Percentiles rank a stretch among this genome's conserved stretches.
Evolutionary conservation across 2,797 vertebrate genomes (phyloP).

Genomic region (Esox lucius): DNA sequence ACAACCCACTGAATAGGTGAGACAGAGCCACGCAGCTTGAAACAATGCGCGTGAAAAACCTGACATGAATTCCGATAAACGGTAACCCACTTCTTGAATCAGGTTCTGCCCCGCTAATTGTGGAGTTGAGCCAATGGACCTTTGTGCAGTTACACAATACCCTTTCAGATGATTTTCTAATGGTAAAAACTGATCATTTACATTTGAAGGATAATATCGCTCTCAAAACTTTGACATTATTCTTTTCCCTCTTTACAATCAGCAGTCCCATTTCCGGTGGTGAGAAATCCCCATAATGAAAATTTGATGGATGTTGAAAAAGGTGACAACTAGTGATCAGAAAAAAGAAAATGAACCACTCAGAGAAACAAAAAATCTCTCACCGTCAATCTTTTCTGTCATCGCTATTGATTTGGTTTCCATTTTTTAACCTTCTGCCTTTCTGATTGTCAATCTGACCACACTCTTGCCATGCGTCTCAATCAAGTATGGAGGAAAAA

Average conservation of each 20-base stretch:
- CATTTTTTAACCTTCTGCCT: slow-evolving; percentile 69
- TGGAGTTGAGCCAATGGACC: neutral
- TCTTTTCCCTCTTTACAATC: slow-evolving; percentile 8
- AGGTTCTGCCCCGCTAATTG: neutral
- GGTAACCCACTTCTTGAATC: neutral
- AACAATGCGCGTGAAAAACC: neutral
- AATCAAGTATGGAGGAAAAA: slow-evolving; percentile 62
- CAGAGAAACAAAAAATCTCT: slow-evolving; percentile 55
- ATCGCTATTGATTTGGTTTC: slow-evolving; percentile 74
- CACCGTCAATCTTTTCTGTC: slow-evolving; percentile 63
- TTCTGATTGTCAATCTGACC: slow-evolving; percentile 67
- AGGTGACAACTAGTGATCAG: neutral
- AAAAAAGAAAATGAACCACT: slow-evolving; percentile 49
- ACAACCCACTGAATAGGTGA: no score
- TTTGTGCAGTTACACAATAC: neutral
- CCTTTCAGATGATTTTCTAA: neutral
- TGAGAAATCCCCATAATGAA: neutral
- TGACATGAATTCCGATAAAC: neutral
- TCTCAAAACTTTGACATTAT: no score
- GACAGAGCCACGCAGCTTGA: neutral
- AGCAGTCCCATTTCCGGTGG: neutral
- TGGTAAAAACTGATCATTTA: neutral
- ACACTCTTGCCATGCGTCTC: slow-evolving; percentile 58
- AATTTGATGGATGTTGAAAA: neutral
- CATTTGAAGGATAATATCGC: neutral